Conservation (phyloP, 2,888 invertebrate genomes). For the Cosmia trapezina region DNA sequence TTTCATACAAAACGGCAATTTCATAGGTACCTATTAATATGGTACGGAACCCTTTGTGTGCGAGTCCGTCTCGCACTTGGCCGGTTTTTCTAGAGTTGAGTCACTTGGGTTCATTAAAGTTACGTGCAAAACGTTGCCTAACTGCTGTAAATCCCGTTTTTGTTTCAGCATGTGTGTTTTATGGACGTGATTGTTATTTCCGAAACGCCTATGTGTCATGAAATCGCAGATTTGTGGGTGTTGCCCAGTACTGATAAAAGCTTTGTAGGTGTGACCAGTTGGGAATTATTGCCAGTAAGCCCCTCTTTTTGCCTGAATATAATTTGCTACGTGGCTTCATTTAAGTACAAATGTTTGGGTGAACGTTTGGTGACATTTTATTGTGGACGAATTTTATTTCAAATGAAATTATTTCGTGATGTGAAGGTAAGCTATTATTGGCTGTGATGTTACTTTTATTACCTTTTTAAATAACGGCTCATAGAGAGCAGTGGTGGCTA, state of each 20-base stretch:
- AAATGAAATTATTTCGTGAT: neutral
- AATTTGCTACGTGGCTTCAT: slow-evolving; percentile 63
- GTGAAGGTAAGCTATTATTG: too few relatives aligned
- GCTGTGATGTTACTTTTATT: too few relatives aligned
- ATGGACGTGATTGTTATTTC: slow-evolving; percentile 68
- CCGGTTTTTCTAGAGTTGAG: neutral
- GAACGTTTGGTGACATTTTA: slow-evolving; percentile 18
- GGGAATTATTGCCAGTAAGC: slow-evolving; percentile 65
- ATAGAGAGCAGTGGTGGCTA: too few relatives aligned
- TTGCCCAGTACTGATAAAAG: slow-evolving; percentile 65
- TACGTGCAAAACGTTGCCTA: slow-evolving; percentile 20
- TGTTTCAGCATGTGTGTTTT: slow-evolving; percentile 64
- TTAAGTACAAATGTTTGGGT: slow-evolving; percentile 48
- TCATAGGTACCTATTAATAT: too few relatives aligned
- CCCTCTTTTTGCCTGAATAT: slow-evolving; percentile 60
- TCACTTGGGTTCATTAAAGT: slow-evolving; percentile 1
- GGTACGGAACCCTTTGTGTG: too few relatives aligned
- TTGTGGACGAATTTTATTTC: slow-evolving; percentile 23
- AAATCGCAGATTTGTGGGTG: slow-evolving; percentile 65
- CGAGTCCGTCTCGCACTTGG: too few relatives aligned
- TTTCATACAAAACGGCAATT: too few relatives aligned
- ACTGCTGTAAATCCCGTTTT: slow-evolving; percentile 41
- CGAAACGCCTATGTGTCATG: slow-evolving; percentile 57
- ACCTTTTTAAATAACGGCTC: too few relatives aligned
- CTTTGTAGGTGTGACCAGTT: slow-evolving; percentile 57